Evolutionary conservation across 1,140 invertebrate species (phyloP), one percentile per base, ranked within the genome.

Genomic region (Apis cerana): DNA sequence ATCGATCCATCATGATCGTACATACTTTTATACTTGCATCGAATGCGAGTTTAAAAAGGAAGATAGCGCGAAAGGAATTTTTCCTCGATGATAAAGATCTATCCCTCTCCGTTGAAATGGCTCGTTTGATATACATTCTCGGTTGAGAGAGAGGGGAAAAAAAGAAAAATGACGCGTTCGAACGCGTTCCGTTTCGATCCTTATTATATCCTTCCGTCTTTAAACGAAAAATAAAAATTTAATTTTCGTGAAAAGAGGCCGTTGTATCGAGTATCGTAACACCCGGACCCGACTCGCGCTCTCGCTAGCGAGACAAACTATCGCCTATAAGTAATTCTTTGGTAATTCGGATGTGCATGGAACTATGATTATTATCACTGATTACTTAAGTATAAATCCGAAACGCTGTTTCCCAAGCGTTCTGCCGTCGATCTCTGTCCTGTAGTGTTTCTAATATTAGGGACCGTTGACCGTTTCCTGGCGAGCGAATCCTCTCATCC

Each of bases 291-390:
- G 67, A 58, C 64, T 81, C 86, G 65, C 82, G 64, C 54, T 82
- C 80, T 77, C 77, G 80, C 80, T 83, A 83, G 74, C 76, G 65
- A 76, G 80, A 80, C 83, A 90, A 89, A 89, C 88, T 92, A 90
- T 91, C 85, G 83, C 85, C 90, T 92, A 91, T 86, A 90, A 43
- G 33, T 43, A 43, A 43, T 43, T 76, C 92, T 92, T 93, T 93
- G 92, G 90, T 93, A 93, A 92, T 93, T 93, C 88, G 90, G 91
- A 91, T 92, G 91, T 93, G 92, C 91, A 91, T 94, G 91, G 91
- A 93, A 93, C 92, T 93, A 93, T 93, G 89, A 91, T 92, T 90
- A 92, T 92, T 91, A 90, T 92, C 91, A 91, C 89, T 89, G 88
- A 88, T 91, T 90, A 87, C 88, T 89, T 88, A 88, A 85, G 62